Evolutionary conservation across 2,888 invertebrate species (phyloP).

Genomic region (Anticlea derivata): DNA sequence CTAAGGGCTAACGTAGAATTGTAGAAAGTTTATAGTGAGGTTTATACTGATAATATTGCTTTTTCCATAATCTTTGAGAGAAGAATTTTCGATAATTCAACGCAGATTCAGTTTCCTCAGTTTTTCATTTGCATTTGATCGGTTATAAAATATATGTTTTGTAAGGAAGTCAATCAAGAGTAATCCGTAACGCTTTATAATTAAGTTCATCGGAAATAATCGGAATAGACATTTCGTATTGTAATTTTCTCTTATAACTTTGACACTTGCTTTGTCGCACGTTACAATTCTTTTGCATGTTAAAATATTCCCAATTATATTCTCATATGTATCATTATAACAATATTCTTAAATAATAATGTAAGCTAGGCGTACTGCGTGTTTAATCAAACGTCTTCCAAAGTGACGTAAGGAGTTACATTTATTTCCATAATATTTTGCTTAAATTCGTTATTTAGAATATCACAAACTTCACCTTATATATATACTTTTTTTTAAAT

Average conservation of each 20-base stretch:
- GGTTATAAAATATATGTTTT: slow-evolving; percentile 40
- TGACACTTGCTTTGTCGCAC: slow-evolving; percentile 71
- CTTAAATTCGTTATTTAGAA: slow-evolving; percentile 17
- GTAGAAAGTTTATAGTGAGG: slow-evolving; percentile 23
- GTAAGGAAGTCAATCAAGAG: slow-evolving; percentile 65
- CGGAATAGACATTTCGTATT: slow-evolving; percentile 77
- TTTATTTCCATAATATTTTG: slow-evolving; percentile 37
- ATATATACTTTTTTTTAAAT: neutral
- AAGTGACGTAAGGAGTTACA: slow-evolving; percentile 75
- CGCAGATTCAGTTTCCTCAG: slow-evolving; percentile 10
- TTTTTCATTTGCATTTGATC: slow-evolving; percentile 15
- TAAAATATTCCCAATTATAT: slow-evolving; percentile 42
- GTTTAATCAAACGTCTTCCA: slow-evolving; percentile 83
- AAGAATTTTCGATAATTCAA: slow-evolving; percentile 23
- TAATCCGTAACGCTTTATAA: slow-evolving; percentile 83
- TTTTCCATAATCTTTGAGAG: slow-evolving; percentile 27
- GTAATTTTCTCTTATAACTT: slow-evolving; percentile 70
- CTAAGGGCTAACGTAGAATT: slow-evolving; percentile 53
- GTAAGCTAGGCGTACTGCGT: slow-evolving; percentile 77
- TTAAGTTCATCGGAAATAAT: slow-evolving; percentile 77
- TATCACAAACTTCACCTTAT: too few relatives aligned
- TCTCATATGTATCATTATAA: slow-evolving; percentile 45
- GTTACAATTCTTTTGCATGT: slow-evolving; percentile 45
- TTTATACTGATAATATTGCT: slow-evolving; percentile 26
- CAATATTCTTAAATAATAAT: slow-evolving; percentile 56